Conservation (phyloP, 2,797 vertebrate species). For the Darevskia mixta region DNA sequence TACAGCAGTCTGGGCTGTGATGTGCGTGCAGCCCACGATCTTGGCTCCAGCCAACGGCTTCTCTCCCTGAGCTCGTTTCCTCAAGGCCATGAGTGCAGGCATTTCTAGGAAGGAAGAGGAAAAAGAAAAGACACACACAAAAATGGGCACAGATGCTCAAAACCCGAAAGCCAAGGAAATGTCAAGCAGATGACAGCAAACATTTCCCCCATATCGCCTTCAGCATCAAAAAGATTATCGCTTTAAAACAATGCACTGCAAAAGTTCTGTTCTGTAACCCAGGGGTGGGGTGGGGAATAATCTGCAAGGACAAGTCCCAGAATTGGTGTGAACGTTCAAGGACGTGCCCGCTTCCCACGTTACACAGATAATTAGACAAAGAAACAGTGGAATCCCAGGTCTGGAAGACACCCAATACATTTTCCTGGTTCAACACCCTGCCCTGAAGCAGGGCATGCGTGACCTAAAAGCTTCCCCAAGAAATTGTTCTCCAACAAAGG, state of each 20-base stretch:
- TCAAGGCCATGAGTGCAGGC: constrained; percentile 97
- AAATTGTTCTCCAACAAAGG: not conserved
- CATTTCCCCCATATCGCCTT: too few relatives aligned
- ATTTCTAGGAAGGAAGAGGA: constrained; percentile 84
- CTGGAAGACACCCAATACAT: not conserved
- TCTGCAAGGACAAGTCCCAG: not conserved
- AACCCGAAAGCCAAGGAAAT: too few relatives aligned
- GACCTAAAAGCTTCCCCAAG: not conserved
- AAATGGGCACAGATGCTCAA: not conserved
- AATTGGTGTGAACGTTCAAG: not conserved
- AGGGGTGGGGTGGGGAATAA: too few relatives aligned
- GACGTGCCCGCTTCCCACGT: too few relatives aligned
- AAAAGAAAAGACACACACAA: rapidly evolving
- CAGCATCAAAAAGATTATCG: not conserved
- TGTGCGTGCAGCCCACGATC: constrained; percentile 98
- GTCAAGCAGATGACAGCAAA: not conserved
- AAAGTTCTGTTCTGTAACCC: not conserved
- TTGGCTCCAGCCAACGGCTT: constrained; percentile 97
- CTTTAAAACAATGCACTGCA: not conserved
- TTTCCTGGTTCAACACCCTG: too few relatives aligned
- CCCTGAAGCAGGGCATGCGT: not conserved
- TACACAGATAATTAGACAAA: not conserved
- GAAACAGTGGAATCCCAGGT: not conserved
- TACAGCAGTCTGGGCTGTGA: constrained; percentile 97
- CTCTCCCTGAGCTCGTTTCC: constrained; percentile 98